phyloP scores from a whole-genome alignment of 2,113 vertebrate species.

The Podilymbus podiceps region DNA sequence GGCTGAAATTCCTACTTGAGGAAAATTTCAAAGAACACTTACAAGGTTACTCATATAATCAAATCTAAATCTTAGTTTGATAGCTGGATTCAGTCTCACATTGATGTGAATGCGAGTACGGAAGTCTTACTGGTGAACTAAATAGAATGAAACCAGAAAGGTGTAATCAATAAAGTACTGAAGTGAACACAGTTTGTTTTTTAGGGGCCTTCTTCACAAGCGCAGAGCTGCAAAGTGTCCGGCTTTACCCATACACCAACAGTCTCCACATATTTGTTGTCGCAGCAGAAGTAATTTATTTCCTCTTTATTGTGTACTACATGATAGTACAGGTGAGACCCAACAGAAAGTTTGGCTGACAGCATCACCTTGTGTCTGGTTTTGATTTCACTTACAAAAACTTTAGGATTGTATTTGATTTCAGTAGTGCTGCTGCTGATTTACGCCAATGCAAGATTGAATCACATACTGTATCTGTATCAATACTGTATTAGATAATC shows the following conservation, averaged over 20 bases:
- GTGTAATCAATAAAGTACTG: background rate
- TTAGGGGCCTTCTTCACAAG: conserved; percentile 87
- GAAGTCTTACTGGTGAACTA: background rate
- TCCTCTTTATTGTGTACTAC: conserved; percentile 91
- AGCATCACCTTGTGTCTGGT: background rate
- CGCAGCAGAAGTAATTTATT: conserved; percentile 87
- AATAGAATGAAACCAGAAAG: background rate
- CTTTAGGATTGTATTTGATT: background rate
- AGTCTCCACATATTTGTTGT: conserved; percentile 90
- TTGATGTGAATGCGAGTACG: accelerated
- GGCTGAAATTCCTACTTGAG: background rate
- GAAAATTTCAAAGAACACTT: background rate
- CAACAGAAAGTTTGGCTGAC: background rate
- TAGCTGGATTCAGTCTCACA: background rate
- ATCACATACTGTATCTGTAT: background rate
- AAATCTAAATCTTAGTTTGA: background rate
- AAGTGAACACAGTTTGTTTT: background rate
- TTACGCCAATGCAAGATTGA: background rate
- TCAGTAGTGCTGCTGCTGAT: background rate
- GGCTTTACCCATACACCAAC: conserved; percentile 86
- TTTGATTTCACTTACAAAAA: background rate
- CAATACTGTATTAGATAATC: too few relatives aligned
- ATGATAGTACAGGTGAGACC: conserved; percentile 88
- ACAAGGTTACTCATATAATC: background rate
- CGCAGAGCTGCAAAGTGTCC: conserved; percentile 82